phyloP scores from a whole-genome alignment of 2,113 vertebrate species.

The Amphilophus citrinellus region DNA sequence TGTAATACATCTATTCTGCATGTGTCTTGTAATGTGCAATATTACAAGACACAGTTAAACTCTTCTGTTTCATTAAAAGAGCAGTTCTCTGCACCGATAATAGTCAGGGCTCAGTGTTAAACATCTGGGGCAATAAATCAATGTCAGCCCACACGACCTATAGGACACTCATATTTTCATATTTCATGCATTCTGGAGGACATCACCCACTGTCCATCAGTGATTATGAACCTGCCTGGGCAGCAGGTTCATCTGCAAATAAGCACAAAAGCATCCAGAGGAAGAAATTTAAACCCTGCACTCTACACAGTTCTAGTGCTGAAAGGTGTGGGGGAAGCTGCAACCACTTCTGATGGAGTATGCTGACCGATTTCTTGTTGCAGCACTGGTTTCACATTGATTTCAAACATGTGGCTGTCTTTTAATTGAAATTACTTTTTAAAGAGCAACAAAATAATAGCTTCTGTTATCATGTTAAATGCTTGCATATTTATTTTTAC shows the following conservation, averaged over 20 bases:
- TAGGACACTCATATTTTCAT: not conserved
- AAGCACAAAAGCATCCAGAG: not conserved
- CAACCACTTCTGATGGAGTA: not conserved
- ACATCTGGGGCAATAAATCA: constrained; percentile 8
- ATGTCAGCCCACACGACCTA: not conserved
- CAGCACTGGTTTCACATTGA: not conserved
- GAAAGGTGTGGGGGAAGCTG: not conserved
- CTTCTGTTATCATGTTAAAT: not conserved
- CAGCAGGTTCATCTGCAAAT: not conserved
- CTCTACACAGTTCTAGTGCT: not conserved
- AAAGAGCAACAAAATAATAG: not conserved
- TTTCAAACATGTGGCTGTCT: not conserved
- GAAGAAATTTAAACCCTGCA: not conserved
- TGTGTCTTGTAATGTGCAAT: not conserved
- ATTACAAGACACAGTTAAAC: not conserved
- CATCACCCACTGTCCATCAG: not conserved
- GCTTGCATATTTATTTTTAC: not conserved
- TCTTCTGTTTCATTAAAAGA: not conserved
- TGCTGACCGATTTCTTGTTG: not conserved
- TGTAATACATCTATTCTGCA: not conserved
- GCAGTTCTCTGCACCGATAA: not conserved
- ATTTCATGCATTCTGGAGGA: too few species aligned
- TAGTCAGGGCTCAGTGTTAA: not conserved
- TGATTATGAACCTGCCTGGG: not conserved
- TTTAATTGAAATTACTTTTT: not conserved